These are phyloP conservation scores for Pseudoips prasinana DNA, from an alignment of 2,888 invertebrate genomes.

Conservation along the genomic window DNA sequence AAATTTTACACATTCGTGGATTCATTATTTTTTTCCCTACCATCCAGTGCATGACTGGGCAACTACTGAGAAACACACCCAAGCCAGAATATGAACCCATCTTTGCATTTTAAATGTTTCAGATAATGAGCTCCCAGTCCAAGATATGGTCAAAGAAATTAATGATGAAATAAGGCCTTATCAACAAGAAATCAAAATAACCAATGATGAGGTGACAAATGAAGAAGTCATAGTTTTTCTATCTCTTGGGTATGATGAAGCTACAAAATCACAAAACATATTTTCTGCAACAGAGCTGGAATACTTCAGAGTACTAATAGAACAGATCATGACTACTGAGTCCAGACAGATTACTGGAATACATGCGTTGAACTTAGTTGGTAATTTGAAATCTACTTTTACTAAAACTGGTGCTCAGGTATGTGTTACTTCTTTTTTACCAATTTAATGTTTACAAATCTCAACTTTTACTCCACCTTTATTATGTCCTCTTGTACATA, in stretches of 20 bases:
- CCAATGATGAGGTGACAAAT: slow-evolving; percentile 59
- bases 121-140: slow-evolving; percentile 42
- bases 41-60: too few relatives aligned
- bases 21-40: too few relatives aligned
- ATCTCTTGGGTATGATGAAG: slow-evolving; percentile 60
- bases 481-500: too few relatives aligned
- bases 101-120: too few relatives aligned
- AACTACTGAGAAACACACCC: too few relatives aligned
- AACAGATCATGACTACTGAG: slow-evolving; percentile 65
- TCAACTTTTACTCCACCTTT: too few relatives aligned
- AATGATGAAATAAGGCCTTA: slow-evolving; percentile 59
- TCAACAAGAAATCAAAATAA: slow-evolving; percentile 62
- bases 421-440: slow-evolving; percentile 19
- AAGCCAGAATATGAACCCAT: too few relatives aligned
- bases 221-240: slow-evolving; percentile 64
- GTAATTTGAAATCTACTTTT: slow-evolving; percentile 56
- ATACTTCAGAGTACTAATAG: slow-evolving; percentile 63
- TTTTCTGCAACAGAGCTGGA: slow-evolving; percentile 63
- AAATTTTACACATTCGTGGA: too few relatives aligned
- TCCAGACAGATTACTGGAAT: slow-evolving; percentile 61
- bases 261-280: slow-evolving; percentile 63
- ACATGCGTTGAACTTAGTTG: slow-evolving; percentile 63
- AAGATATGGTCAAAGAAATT: slow-evolving; percentile 54
- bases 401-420: slow-evolving; percentile 69
- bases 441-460: too few relatives aligned